These are phyloP conservation scores for Drosophila tanythrix DNA, from an alignment of 2,888 invertebrate genomes.

Conservation along the genomic window DNA sequence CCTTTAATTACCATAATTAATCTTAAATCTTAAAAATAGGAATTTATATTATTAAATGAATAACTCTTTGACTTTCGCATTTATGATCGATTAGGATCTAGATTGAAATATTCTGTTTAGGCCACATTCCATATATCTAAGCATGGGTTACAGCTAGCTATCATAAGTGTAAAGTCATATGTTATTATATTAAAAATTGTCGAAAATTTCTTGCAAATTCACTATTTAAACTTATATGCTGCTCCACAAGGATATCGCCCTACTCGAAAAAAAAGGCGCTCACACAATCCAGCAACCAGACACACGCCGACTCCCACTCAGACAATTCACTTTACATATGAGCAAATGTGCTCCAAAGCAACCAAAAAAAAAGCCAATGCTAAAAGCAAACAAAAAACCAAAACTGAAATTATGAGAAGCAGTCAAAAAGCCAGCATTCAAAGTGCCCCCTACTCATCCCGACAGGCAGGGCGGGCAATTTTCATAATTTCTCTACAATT, in stretches of 20 bases:
- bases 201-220: not conserved
- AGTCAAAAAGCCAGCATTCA: slow-evolving; percentile 69
- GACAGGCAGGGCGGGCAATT: slow-evolving; percentile 52
- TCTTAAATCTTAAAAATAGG: not conserved
- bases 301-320: slow-evolving; percentile 29
- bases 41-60: not conserved
- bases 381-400: slow-evolving; percentile 23
- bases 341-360: slow-evolving; percentile 70
- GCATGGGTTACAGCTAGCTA: not conserved
- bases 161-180: not conserved
- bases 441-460: slow-evolving; percentile 55
- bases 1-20: not conserved
- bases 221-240: slow-evolving; percentile 12
- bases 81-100: not conserved
- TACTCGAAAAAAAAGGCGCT: slow-evolving; percentile 18
- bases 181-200: not conserved
- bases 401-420: slow-evolving; percentile 68
- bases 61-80: not conserved
- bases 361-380: slow-evolving; percentile 40
- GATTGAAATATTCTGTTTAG: not conserved
- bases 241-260: slow-evolving; percentile 4
- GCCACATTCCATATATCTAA: not conserved
- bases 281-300: slow-evolving; percentile 50
- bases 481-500: slow-evolving; percentile 83
- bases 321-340: slow-evolving; percentile 78